A percentile compares a stretch with the other conserved stretches of the same genome.
phyloP scores from a whole-genome alignment of 2,888 invertebrate genomes.

The Endotricha flammealis region DNA sequence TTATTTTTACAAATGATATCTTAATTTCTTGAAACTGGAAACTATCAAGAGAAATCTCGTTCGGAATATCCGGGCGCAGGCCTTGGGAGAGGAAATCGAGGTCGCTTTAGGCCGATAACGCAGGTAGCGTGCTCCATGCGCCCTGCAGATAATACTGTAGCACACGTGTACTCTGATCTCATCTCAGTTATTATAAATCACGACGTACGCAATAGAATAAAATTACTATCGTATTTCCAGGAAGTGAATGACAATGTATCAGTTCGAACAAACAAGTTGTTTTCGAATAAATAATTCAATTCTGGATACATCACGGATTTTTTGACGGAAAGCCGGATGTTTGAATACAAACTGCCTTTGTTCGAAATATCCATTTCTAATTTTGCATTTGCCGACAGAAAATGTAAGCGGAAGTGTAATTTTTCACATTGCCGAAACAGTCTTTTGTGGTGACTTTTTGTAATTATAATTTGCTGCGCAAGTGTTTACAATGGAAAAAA shows the following conservation, averaged over 20 bases:
- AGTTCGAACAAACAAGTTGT: constrained; percentile 1
- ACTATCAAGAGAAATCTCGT: constrained; percentile 62
- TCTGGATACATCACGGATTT: constrained; percentile 31
- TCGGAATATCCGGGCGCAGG: constrained; percentile 52
- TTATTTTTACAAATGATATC: constrained; percentile 40
- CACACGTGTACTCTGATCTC: constrained; percentile 4
- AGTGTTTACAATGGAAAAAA: constrained; percentile 39
- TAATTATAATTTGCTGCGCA: constrained; percentile 48
- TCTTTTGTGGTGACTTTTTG: constrained; percentile 35
- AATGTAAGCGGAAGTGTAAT: constrained; percentile 54
- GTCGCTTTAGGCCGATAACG: constrained; percentile 35
- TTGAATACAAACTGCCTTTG: constrained; percentile 62
- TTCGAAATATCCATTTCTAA: constrained; percentile 51
- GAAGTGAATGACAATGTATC: constrained; percentile 11
- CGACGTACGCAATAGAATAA: neutral
- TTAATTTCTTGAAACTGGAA: constrained; percentile 52
- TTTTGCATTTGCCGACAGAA: constrained; percentile 48
- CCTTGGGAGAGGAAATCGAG: constrained; percentile 59
- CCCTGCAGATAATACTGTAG: constrained; percentile 12
- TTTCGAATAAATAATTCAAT: constrained; percentile 10
- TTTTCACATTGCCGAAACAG: constrained; percentile 38
- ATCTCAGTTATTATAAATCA: neutral
- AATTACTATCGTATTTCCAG: constrained; percentile 10
- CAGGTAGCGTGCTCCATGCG: constrained; percentile 45
- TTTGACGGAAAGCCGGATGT: constrained; percentile 65